Evolutionary conservation across 92 coral and sea anemone genomes (phyloP).

Genomic region (Porites lobata): DNA sequence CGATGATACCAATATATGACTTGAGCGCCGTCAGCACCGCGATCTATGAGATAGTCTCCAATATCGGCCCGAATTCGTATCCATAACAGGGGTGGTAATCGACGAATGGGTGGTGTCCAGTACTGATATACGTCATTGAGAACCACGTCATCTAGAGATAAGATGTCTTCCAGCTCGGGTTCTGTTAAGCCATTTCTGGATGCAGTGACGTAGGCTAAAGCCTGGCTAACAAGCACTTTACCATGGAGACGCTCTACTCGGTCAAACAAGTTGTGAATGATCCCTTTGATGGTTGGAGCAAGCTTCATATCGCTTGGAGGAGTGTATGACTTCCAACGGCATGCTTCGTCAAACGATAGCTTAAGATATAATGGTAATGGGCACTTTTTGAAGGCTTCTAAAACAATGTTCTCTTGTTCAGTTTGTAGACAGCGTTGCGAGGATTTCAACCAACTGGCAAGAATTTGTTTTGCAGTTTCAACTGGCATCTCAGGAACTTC

Average conservation of each 20-base stretch:
- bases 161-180: conserved; percentile 93
- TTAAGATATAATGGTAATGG: conserved; percentile 93
- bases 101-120: conserved; percentile 98
- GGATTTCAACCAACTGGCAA: conserved; percentile 84
- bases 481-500: conserved; percentile 87
- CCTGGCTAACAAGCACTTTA: conserved; percentile 87
- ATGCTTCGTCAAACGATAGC: conserved; percentile 94
- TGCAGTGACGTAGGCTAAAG: conserved; percentile 93
- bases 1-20: conserved; percentile 98
- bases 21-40: conserved; percentile 94
- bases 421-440: conserved; percentile 68
- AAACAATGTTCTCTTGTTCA: conserved; percentile 70
- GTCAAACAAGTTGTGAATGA: conserved; percentile 92
- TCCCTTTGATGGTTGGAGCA: conserved; percentile 80
- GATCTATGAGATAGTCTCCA: conserved; percentile 91
- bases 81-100: conserved; percentile 97
- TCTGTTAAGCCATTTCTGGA: conserved; percentile 97
- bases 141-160: conserved; percentile 94
- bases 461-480: conserved; percentile 85
- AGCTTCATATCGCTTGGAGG: conserved; percentile 67
- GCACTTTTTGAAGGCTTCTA: conserved; percentile 87
- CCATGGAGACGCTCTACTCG: conserved; percentile 94
- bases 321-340: conserved; percentile 97
- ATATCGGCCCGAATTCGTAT: conserved; percentile 91
- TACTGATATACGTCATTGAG: conserved; percentile 98